Evolutionary conservation across 2,113 vertebrate species (phyloP).

Genomic region (Varanus komodoensis): DNA sequence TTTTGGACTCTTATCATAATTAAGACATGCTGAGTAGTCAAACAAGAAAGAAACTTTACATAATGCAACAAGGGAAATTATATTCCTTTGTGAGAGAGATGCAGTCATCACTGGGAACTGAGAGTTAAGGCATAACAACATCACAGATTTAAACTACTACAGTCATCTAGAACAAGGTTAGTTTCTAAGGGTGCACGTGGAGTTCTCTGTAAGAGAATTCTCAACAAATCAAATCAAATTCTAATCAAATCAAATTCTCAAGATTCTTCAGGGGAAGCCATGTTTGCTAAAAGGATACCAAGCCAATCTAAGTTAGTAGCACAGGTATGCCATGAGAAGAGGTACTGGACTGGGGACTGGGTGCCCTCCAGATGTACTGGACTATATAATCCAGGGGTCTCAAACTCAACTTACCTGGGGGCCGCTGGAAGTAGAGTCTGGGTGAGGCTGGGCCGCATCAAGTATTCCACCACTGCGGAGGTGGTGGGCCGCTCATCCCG

Average conservation of each 20-base stretch:
- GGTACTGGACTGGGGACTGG: too few species aligned
- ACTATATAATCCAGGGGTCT: too few species aligned
- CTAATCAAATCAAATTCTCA: background rate
- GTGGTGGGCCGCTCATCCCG: too few species aligned
- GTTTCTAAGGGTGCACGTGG: background rate
- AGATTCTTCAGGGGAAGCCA: background rate
- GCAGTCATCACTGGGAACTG: background rate
- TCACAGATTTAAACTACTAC: background rate
- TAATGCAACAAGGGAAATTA: background rate
- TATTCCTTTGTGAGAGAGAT: background rate
- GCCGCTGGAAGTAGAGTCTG: too few species aligned
- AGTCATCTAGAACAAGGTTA: background rate
- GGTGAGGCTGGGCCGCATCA: too few species aligned
- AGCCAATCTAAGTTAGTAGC: background rate
- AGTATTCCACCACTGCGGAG: too few species aligned
- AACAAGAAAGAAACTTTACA: constrained; percentile 2
- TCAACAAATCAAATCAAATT: background rate
- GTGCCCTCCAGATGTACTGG: too few species aligned
- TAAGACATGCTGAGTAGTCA: background rate
- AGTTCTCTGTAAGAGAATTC: background rate
- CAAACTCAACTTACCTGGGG: too few species aligned
- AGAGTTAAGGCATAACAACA: background rate
- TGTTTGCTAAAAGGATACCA: background rate
- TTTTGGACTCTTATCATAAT: constrained; percentile 23
- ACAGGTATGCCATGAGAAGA: background rate